Evolutionary conservation across 1,140 invertebrate genomes (phyloP).

Genomic region (Rhopalosiphum maidis): DNA sequence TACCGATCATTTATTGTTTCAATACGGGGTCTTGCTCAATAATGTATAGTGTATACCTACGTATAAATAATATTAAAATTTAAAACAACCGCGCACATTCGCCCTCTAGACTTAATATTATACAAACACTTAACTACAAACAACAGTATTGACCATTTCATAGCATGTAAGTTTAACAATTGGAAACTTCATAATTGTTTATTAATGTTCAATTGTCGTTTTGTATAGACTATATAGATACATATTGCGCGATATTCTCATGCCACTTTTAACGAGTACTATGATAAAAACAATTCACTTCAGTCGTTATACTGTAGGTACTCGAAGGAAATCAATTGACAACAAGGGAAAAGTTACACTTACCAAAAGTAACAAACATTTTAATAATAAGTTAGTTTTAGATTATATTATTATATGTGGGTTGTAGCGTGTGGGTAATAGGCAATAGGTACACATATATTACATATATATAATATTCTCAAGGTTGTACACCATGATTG

Average conservation of each 20-base stretch:
- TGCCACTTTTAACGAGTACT: background rate
- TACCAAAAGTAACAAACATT: background rate
- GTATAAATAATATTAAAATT: background rate
- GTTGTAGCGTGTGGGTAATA: background rate
- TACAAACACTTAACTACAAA: background rate
- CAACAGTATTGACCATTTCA: background rate
- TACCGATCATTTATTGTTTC: background rate
- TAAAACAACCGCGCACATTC: background rate
- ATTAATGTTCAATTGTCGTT: background rate
- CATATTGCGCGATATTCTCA: background rate
- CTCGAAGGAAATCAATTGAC: background rate
- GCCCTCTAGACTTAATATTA: background rate
- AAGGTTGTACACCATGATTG: background rate
- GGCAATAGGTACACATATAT: background rate
- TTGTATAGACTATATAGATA: background rate
- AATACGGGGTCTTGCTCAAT: background rate
- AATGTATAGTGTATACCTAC: background rate
- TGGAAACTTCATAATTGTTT: background rate
- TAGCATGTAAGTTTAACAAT: background rate
- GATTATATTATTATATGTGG: background rate
- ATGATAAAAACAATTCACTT: background rate
- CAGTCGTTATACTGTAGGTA: background rate
- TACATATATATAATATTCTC: background rate
- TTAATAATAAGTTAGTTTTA: background rate
- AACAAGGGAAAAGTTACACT: background rate